Evolutionary conservation across 2,888 invertebrate species (phyloP), one percentile per base, ranked within the genome.

Genomic region (Clanis bilineata): DNA sequence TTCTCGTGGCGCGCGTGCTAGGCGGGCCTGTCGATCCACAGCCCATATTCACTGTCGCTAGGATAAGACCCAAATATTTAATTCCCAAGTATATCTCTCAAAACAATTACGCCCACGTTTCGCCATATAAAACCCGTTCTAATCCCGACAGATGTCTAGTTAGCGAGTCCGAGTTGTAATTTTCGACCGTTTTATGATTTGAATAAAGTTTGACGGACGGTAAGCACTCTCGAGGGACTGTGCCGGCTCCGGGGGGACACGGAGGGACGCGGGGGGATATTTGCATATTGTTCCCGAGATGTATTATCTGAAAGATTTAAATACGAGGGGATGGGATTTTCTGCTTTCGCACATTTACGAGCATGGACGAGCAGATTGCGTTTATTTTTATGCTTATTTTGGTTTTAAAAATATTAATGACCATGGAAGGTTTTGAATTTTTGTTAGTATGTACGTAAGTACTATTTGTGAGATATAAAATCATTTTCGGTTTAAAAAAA

Each of bases 101-200:
- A 51, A 51, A 51, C 51, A 51, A 51, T 51, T 51, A 51, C 18
- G 28, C 18, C 18, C 51, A 51, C 51, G 51, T 51, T 51, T 51
- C 51, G 4, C 18, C 15, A 32, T 9, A 32, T 15, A 32, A 18
- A 32, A 18, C 18, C 9, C 4, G 15, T 32, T 18, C 3, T 10
- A 28, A n/a, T 15, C 32, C 51, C 15, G 51, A 18, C 51, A 51
- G 51, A 51, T 32, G 51, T 18, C 51, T 51, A 28, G 51, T 32
- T 28, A 28, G 18, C 51, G 23, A 22, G 51, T 51, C 51, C 18
- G 10, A 51, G 9, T 51, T 32, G 51, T 15, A 15, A 32, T 51
- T 32, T 51, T 51, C 51, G 51, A 28, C 51, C 28, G 32, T 51
- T 51, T 51, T 51, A 51, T 51, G 51, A 51, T 51, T 51, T 51